phyloP scores from a whole-genome alignment of 2,797 vertebrate species.

The Enoplosus armatus region DNA sequence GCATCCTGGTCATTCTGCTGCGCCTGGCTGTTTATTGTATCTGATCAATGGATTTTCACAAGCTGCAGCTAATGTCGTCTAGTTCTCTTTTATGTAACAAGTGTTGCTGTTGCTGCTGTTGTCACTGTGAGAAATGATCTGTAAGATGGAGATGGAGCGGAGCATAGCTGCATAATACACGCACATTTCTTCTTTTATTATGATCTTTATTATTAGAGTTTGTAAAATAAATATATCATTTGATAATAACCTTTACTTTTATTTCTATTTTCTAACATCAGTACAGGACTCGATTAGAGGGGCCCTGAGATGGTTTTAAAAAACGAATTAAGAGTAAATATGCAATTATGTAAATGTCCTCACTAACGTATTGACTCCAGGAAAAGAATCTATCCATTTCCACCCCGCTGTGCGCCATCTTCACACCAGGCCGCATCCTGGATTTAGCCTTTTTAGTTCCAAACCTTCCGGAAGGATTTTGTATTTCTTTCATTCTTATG shows the following conservation, averaged over 20 bases:
- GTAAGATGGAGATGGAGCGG: background rate
- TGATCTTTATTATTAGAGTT: background rate
- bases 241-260: too few species aligned
- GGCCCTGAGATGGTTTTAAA: background rate
- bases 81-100: conserved; percentile 50
- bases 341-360: conserved; percentile 50
- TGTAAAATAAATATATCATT: too few species aligned
- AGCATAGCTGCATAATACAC: background rate
- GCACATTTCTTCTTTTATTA: background rate
- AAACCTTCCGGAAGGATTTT: background rate
- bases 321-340: conserved; percentile 42
- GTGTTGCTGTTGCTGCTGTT: conserved; percentile 33
- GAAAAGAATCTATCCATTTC: conserved; percentile 5
- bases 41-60: conserved; percentile 60
- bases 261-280: background rate
- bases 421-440: background rate
- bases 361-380: conserved; percentile 55
- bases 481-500: background rate
- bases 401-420: conserved; percentile 7
- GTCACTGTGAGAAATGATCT: conserved; percentile 7
- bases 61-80: conserved; percentile 39
- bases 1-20: conserved; percentile 52
- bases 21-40: conserved; percentile 54
- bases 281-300: background rate
- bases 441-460: background rate